phyloP scores from a whole-genome alignment of 2,888 invertebrate species.

The Peribatodes rhomboidaria region DNA sequence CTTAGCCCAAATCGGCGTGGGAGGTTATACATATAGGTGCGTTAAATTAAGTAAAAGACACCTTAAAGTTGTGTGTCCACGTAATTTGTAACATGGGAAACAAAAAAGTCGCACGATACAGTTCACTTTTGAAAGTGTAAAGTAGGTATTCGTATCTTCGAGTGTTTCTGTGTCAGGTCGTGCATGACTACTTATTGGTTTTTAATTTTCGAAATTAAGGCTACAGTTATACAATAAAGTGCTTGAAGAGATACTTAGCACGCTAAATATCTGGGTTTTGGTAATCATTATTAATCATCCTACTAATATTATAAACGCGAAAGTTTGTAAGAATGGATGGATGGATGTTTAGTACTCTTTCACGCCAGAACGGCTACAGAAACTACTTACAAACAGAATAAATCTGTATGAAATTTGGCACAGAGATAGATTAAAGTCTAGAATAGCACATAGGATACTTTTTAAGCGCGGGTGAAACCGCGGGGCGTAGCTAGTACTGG shows the following conservation, averaged over 20 bases:
- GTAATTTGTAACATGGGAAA: slow-evolving; percentile 42
- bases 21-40: slow-evolving; percentile 35
- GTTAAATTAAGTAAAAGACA: slow-evolving; percentile 32
- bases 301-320: no score
- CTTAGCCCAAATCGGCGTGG: slow-evolving; percentile 22
- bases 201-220: slow-evolving; percentile 20
- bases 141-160: slow-evolving; percentile 31
- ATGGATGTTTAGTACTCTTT: no score
- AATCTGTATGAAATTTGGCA: no score
- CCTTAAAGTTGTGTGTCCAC: slow-evolving; percentile 30
- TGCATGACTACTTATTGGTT: slow-evolving; percentile 21
- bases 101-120: slow-evolving; percentile 46
- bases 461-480: no score
- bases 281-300: neutral
- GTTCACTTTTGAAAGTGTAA: slow-evolving; percentile 42
- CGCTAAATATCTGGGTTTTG: neutral
- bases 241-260: neutral
- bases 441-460: no score
- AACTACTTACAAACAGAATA: no score
- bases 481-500: no score
- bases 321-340: no score
- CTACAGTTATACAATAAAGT: slow-evolving; percentile 13
- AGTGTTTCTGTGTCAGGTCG: slow-evolving; percentile 39
- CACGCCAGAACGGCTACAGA: no score
- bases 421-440: no score